phyloP scores from a whole-genome alignment of 2,888 invertebrate species.

The Pachliopta kotzebuea region DNA sequence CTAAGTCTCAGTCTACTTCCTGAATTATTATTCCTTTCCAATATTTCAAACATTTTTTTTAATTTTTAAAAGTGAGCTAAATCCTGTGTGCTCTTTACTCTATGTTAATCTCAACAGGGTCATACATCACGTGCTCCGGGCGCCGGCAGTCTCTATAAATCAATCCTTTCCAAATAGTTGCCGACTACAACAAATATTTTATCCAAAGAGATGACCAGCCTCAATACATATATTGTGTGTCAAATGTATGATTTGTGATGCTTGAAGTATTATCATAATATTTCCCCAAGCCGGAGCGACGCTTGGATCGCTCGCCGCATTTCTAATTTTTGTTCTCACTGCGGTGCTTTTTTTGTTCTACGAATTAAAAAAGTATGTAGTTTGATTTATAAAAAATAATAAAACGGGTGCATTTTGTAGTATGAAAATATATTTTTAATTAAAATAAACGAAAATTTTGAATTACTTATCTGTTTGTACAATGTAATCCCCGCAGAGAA shows the following conservation, averaged over 20 bases:
- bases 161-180: conserved; percentile 62
- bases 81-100: conserved; percentile 38
- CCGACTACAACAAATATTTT: conserved; percentile 63
- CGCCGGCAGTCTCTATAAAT: conserved; percentile 60
- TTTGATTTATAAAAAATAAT: too few species aligned
- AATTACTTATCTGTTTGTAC: too few species aligned
- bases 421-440: too few species aligned
- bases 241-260: conserved; percentile 31
- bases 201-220: conserved; percentile 53
- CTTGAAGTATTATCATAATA: conserved; percentile 27
- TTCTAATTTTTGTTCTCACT: neutral
- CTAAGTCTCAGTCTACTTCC: too few species aligned
- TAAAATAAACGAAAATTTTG: too few species aligned
- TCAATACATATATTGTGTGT: conserved; percentile 38
- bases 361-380: too few species aligned
- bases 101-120: conserved; percentile 63
- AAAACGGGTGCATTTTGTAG: too few species aligned
- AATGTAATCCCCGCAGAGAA: too few species aligned
- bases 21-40: too few species aligned
- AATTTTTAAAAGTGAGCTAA: too few species aligned
- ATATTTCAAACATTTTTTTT: too few species aligned
- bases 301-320: neutral
- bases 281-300: conserved; percentile 7
- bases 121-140: conserved; percentile 57
- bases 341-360: too few species aligned